Base-by-base conservation (phyloP, 2,113 vertebrate genomes). In the Riparia riparia region DNA sequence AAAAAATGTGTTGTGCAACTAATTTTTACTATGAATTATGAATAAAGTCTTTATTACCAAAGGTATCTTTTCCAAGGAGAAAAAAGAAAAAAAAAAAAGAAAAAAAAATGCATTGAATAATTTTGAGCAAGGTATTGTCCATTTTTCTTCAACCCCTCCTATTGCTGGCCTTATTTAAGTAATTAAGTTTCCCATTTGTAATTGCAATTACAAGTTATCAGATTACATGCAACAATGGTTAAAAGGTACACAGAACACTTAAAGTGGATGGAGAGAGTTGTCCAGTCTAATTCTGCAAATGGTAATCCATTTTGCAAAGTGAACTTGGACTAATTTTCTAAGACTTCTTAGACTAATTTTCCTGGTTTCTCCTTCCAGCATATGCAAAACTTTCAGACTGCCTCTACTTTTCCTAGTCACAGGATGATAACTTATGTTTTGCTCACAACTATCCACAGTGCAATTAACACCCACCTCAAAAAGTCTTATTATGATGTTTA, bases 191-290 rank as follows among this genome's bases (percentile, higher is more conserved):
- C 64, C 4, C 17, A 77, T 86, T 89, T 87, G 18, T 81, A 87
- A 84, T 37, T 58, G 17, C 51, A 78, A 63, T 87, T 95, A 58
- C 47, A 82, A 71, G 56, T 71, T 82, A 82, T 72, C 66, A 86
- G 49, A 82, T 93, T 80, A 80, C 65, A 69, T 12, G 80, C 7
- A 45, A 45, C 69, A 71, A 50, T 29, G 22, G 70, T 53, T 90
- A 69, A 88, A 95, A 90, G 13, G 4, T 53, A 49, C 7, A 49
- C 14, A 72, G 53, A 90, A 76, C 15, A 69, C 26, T 56, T 54
- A 66, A 70, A 92, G 37, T 41, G 4, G 3, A 28, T 72, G 45
- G 18, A 11, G 5, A 56, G 8, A 69, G 21, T 57, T 70, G 79
- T 50, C 80, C 65, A 73, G 82, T 66, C 10, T 32, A 42, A 17